Percentiles rank a stretch among this genome's conserved stretches.
phyloP scores from a whole-genome alignment of 2,113 vertebrate species.

The Apus apus region DNA sequence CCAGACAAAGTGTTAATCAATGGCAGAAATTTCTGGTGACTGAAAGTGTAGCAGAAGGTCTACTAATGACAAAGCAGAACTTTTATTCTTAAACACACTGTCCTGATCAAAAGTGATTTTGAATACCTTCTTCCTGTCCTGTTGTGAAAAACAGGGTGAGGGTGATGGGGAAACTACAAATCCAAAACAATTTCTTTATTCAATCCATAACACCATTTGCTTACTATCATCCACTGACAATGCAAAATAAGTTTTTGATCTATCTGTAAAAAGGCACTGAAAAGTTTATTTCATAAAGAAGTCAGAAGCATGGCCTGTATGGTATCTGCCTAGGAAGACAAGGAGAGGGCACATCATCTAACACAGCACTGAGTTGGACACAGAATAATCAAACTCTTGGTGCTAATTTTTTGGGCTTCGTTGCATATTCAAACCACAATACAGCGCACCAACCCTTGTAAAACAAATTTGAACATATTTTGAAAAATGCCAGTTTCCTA shows the following conservation, averaged over 20 bases:
- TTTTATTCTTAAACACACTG: fast-evolving
- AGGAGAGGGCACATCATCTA: not conserved
- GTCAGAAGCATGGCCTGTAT: not conserved
- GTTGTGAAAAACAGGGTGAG: not conserved
- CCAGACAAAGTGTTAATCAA: not conserved
- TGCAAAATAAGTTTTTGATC: not conserved
- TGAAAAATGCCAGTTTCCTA: not conserved
- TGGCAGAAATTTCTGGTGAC: not conserved
- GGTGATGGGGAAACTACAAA: not conserved
- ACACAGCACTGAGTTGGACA: not conserved
- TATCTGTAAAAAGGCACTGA: not conserved
- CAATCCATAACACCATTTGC: not conserved
- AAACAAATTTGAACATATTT: not conserved
- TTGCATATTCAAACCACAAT: not conserved
- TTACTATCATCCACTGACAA: not conserved
- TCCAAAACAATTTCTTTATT: not conserved
- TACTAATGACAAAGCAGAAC: not conserved
- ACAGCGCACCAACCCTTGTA: not conserved
- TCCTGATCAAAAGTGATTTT: not conserved
- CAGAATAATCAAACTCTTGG: not conserved
- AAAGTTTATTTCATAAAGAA: not conserved
- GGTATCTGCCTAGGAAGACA: not conserved
- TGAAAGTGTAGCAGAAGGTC: not conserved
- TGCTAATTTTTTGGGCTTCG: not conserved
- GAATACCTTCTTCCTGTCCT: not conserved